phyloP scores from a whole-genome alignment of 2,113 vertebrate genomes.

The Pterocles gutturalis region DNA sequence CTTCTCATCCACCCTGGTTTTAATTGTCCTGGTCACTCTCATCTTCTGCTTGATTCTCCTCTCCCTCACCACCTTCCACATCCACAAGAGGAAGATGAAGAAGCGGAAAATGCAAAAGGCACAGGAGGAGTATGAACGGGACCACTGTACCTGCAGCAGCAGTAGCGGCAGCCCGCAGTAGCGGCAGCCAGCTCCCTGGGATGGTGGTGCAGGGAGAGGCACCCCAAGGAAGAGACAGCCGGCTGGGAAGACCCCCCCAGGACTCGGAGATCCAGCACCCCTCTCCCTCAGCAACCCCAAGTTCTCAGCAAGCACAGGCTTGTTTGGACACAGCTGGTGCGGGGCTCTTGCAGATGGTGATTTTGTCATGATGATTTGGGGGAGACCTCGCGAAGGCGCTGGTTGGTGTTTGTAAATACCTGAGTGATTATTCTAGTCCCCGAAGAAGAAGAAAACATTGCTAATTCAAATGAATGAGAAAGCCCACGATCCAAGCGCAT shows the following conservation, averaged over 20 bases:
- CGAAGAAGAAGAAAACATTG: conserved; percentile 70
- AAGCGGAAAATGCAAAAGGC: conserved; percentile 95
- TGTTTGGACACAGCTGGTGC: conserved; percentile 78
- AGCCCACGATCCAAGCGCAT: conserved; percentile 77
- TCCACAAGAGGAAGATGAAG: conserved; percentile 96
- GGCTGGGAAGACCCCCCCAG: conserved; percentile 72
- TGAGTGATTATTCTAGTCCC: conserved; percentile 76
- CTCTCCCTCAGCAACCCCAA: conserved; percentile 45
- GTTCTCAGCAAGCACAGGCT: conserved; percentile 55
- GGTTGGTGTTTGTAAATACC: conserved; percentile 83
- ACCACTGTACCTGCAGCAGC: conserved; percentile 85
- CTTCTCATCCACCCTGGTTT: conserved; percentile 93
- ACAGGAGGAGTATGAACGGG: conserved; percentile 96
- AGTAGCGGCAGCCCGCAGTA: conserved; percentile 71
- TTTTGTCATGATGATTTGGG: conserved; percentile 83
- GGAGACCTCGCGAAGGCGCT: conserved; percentile 58
- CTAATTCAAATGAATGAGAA: conserved; percentile 61
- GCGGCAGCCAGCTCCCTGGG: conserved; percentile 32
- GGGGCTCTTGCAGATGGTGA: conserved; percentile 81
- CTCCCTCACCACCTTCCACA: conserved; percentile 93
- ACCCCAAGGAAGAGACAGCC: conserved; percentile 68
- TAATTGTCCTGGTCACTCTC: conserved; percentile 91
- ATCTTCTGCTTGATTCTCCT: conserved; percentile 92
- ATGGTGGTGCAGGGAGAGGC: conserved; percentile 35
- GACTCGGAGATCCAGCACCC: conserved; percentile 70